Percentiles rank a stretch among this genome's conserved stretches.
phyloP scores from a whole-genome alignment of 2,888 invertebrate genomes.

The Steinernema scapterisci region DNA sequence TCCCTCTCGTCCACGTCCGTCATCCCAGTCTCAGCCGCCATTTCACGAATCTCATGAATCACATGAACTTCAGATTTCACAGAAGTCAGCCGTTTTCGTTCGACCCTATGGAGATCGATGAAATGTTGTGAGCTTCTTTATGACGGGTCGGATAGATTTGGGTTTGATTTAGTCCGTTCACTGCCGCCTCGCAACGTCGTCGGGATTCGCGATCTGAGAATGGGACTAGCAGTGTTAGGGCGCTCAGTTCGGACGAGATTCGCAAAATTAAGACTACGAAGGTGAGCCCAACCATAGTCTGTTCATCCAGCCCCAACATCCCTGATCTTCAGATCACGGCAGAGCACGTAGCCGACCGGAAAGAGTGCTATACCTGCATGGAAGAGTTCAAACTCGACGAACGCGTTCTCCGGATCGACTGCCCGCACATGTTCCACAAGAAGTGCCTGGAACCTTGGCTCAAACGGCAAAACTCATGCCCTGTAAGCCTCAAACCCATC shows the following conservation, averaged over 20 bases:
- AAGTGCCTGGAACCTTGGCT: conserved; percentile 54
- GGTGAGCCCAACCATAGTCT: background rate
- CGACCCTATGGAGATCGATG: conserved; percentile 25
- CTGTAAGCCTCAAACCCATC: conserved; percentile 37
- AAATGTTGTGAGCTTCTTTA: conserved; percentile 9
- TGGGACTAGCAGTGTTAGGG: background rate
- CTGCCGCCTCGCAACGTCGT: conserved; percentile 21
- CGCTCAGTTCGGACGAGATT: conserved; percentile 4
- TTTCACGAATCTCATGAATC: conserved; percentile 27
- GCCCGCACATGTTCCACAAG: conserved; percentile 52
- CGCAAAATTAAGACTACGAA: conserved; percentile 6
- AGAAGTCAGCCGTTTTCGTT: conserved; percentile 27
- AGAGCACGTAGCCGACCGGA: conserved; percentile 48
- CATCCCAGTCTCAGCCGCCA: conserved; percentile 30
- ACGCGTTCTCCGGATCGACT: conserved; percentile 45
- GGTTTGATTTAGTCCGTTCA: conserved; percentile 19
- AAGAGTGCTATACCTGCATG: conserved; percentile 55
- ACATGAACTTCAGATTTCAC: conserved; percentile 29
- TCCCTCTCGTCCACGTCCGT: conserved; percentile 13
- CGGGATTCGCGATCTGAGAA: conserved; percentile 13
- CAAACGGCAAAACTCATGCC: conserved; percentile 45
- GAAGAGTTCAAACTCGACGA: conserved; percentile 49
- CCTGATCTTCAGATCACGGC: conserved; percentile 35
- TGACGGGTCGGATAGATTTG: background rate
- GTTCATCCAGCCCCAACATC: background rate